These are phyloP conservation scores for Amblyraja radiata DNA, from an alignment of 2,797 vertebrate species.

Conservation along the genomic window DNA sequence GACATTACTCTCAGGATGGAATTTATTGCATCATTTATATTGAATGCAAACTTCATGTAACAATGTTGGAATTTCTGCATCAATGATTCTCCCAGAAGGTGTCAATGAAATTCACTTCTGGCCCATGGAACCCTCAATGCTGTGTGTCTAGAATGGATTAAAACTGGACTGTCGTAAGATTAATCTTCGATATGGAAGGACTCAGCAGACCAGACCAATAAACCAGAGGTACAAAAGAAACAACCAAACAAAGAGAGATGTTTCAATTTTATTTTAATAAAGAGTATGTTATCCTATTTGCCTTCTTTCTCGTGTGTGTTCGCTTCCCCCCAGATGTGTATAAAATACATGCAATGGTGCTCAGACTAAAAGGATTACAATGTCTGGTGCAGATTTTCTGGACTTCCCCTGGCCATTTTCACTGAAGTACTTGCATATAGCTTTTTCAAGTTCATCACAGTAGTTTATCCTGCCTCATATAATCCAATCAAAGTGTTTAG, in stretches of 20 bases:
- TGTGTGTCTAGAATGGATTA: background rate
- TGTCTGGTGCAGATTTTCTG: background rate
- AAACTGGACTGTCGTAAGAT: background rate
- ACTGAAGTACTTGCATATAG: background rate
- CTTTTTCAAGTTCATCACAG: too few relatives aligned
- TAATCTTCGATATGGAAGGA: background rate
- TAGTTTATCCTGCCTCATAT: background rate
- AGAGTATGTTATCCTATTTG: background rate
- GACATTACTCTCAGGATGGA: background rate
- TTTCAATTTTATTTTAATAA: background rate
- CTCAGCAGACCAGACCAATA: background rate
- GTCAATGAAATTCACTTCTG: background rate
- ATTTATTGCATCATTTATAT: background rate
- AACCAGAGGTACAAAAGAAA: background rate
- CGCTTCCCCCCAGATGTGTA: background rate
- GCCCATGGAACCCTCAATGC: background rate
- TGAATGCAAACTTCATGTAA: background rate
- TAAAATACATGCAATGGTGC: background rate
- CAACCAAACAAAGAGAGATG: background rate
- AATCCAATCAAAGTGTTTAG: background rate
- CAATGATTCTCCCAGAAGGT: background rate
- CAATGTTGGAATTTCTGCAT: background rate
- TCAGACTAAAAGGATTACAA: background rate
- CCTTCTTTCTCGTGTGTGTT: background rate
- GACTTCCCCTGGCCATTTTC: background rate